Base-by-base conservation (phyloP, 2,113 vertebrate species). In the Gopherus flavomarginatus region DNA sequence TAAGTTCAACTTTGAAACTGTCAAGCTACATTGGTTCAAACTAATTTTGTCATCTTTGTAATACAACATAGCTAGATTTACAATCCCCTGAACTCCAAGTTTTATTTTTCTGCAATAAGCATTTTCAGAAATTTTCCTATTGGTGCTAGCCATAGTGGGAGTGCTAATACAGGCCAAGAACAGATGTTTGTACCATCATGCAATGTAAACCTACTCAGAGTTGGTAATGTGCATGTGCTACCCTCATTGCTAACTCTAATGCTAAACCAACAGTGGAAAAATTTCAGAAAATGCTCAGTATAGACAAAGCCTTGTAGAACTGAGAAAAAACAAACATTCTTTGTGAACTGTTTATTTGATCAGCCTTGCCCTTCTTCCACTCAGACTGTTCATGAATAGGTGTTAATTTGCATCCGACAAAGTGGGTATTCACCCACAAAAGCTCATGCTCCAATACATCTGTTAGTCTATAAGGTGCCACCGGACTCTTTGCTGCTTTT, bases 351-450 rank as follows among this genome's bases (percentile, higher is more conserved):
- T 90, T 42, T 53, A 47, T 17, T 5, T 78, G 3, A 7, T 80
- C 75, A 1, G 8, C 86, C 17, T 81, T 75, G 13, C 0, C 72
- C 27, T 95, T 91, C 90, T 79, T 86, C 14, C 11, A 31, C 22
- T 59, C 26, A 85, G 75, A n/a, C 1, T 29, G 1, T 17, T 59
- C 0, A 0, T 13, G 9, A 88, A n/a, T 16, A 89, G 53, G 14
- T 57, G 8, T 19, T 91, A 17, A 62, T 78, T 78, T 91, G 47
- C 47, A 49, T 49, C 47, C 3, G 47, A 49, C 10, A 3, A 49
- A 11, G 47, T 49, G 47, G 10, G 47, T 49, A 49, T 49, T 49
- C 47, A 49, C 47, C 47, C 47, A 49, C 47, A 11, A 49, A 49
- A 49, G 47, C 10, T 49, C 47, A 49, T 49, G 47, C 47, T 49